Evolutionary conservation across 2,113 vertebrate genomes (phyloP).

Genomic region (Triplophysa tibetana): DNA sequence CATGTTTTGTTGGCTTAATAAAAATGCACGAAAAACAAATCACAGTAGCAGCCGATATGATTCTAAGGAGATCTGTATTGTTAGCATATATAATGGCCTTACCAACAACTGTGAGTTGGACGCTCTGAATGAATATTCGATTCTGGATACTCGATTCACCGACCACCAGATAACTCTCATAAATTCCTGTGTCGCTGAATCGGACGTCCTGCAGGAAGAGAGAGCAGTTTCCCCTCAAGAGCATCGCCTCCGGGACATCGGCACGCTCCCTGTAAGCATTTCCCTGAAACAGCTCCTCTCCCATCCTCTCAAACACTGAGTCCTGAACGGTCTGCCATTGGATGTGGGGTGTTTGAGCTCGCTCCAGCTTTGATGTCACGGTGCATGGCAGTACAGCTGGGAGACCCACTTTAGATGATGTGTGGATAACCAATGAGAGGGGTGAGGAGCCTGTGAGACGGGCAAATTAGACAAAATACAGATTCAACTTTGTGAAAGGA

Average conservation of each 20-base stretch:
- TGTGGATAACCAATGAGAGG: background rate
- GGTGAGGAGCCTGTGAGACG: conserved; percentile 24
- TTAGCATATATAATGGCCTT: background rate
- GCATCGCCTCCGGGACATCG: conserved; percentile 47
- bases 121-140: conserved; percentile 63
- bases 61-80: background rate
- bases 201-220: conserved; percentile 65
- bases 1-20: too few relatives aligned
- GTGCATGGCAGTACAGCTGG: conserved; percentile 67
- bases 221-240: conserved; percentile 68
- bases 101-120: conserved; percentile 67
- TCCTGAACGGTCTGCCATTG: conserved; percentile 55
- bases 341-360: conserved; percentile 45
- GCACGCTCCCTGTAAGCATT: conserved; percentile 47
- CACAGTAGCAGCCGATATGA: background rate
- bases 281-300: conserved; percentile 51
- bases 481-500: background rate
- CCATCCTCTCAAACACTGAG: conserved; percentile 61
- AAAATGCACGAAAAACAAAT: too few relatives aligned
- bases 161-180: conserved; percentile 69
- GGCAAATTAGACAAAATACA: background rate
- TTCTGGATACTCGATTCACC: background rate
- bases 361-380: conserved; percentile 34
- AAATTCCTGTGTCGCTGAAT: conserved; percentile 63
- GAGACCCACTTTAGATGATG: conserved; percentile 56